phyloP scores from a whole-genome alignment of 1,140 invertebrate species.

The Drosophila gunungcola region DNA sequence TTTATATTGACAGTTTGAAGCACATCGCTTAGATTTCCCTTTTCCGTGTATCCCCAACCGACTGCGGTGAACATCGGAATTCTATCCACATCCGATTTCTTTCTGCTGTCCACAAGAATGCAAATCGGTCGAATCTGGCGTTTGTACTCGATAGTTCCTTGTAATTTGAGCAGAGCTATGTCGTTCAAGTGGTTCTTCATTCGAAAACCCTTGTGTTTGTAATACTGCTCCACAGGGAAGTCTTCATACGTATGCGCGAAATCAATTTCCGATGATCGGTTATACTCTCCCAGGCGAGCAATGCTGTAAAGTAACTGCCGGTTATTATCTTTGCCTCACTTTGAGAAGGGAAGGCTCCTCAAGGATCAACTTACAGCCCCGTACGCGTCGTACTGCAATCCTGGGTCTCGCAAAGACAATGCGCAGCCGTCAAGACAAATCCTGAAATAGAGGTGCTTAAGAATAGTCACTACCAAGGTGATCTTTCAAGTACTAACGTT shows the following conservation, averaged over 20 bases:
- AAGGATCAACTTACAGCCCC: slow-evolving; percentile 6
- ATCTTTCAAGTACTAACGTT: neutral
- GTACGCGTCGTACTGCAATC: fast-evolving
- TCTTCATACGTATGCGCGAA: neutral
- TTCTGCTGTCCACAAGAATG: neutral
- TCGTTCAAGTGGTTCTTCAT: neutral
- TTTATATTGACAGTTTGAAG: neutral
- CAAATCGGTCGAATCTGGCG: neutral
- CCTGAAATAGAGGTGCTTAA: neutral
- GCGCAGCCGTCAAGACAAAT: slow-evolving; percentile 21
- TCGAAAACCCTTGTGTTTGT: neutral
- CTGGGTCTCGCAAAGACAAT: neutral
- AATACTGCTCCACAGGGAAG: neutral
- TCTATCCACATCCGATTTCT: neutral
- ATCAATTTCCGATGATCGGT: neutral
- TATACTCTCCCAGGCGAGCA: neutral
- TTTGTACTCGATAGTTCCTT: neutral
- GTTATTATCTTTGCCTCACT: neutral
- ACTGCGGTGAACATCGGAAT: neutral
- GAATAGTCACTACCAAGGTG: neutral
- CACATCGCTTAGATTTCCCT: neutral
- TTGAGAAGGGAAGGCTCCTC: too few relatives aligned
- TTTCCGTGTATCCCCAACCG: neutral
- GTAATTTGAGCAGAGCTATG: slow-evolving; percentile 8
- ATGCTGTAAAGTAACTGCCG: neutral